Evolutionary conservation across 1,140 invertebrate genomes (phyloP), one percentile per base, ranked within the genome.

Genomic region (Drosophila tropicalis): DNA sequence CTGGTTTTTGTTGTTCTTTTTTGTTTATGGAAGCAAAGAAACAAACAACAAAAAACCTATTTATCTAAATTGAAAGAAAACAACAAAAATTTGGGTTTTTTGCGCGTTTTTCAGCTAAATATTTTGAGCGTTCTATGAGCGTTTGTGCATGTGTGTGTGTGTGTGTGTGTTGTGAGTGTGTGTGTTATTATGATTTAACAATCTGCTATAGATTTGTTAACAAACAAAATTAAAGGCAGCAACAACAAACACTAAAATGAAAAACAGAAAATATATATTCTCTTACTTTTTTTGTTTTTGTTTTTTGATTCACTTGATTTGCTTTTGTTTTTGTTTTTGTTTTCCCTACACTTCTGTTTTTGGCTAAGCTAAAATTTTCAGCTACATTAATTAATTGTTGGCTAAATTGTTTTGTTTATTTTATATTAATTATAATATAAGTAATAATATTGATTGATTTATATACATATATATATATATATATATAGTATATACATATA

Each of bases 381-480:
- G 67, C 74, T 76, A 76, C 72, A 55, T 70, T 76, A 76, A 70
- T 70, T 55, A 76, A 76, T 76, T 76, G 66, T 76, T 76, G 73
- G 73, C 73, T 76, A 76, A 76, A 64, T 62, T 61, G 22, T 75
- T 29, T 29, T 68, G 39, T 41, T 64, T 75, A 62, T 54, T 29
- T 29, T 62, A 55, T 41, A 62, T 44, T 60, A 40, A 40, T 58
- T 25, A 41, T 40, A 55, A 34, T 72, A 39, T 68, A 62, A 63
- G 47, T 67, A 41, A 67, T 68, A 69, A 62, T 62, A 62, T 67
- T 67, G 32, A 66, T 70, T 83, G 70, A 57, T 70, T 74, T 76
- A 64, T 57, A 70, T 70, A 60, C 12, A 39, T 39, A 39, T 39
- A 39, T 39, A 39, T 39, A 39, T 62, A 32, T 57, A 41, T 65